Percentiles rank a stretch among this genome's conserved stretches.
These are phyloP conservation scores for Periophthalmodon schlosseri DNA, from an alignment of 2,113 vertebrate genomes.

Conservation along the genomic window DNA sequence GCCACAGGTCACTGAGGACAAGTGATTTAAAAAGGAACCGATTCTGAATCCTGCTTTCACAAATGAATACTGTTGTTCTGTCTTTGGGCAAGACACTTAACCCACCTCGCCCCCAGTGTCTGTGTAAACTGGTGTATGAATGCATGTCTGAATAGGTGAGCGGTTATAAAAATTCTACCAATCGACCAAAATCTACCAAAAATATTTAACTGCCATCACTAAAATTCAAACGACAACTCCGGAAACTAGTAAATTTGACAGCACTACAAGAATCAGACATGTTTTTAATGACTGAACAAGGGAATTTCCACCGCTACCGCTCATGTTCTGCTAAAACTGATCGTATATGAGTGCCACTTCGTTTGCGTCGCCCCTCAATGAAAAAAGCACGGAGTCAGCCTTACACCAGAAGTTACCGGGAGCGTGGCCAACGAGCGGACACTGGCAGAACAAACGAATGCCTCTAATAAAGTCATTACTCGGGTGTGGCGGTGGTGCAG, in stretches of 20 bases:
- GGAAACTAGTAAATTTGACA: not conserved
- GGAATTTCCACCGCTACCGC: not conserved
- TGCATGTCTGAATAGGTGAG: too few relatives aligned
- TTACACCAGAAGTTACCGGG: slow-evolving; percentile 7
- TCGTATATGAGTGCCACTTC: not conserved
- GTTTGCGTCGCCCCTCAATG: too few relatives aligned
- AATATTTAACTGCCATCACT: not conserved
- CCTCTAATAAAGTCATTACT: slow-evolving; percentile 23
- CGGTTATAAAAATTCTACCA: too few relatives aligned
- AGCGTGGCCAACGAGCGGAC: slow-evolving; percentile 36
- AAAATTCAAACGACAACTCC: not conserved
- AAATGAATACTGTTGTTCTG: too few relatives aligned
- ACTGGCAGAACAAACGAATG: slow-evolving; percentile 22
- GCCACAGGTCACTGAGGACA: not conserved
- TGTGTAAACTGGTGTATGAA: too few relatives aligned
- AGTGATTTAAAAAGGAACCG: not conserved
- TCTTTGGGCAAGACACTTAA: too few relatives aligned
- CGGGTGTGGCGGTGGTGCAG: not conserved
- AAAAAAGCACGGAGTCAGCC: not conserved
- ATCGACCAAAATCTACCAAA: too few relatives aligned
- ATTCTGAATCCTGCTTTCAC: too few relatives aligned
- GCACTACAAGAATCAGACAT: not conserved
- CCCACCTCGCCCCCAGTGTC: too few relatives aligned
- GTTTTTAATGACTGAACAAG: not conserved
- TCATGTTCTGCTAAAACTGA: slow-evolving; percentile 5